A percentile compares a stretch with the other conserved stretches of the same genome.
These are phyloP conservation scores for Pterois miles DNA, from an alignment of 2,797 vertebrate species.

Conservation along the genomic window DNA sequence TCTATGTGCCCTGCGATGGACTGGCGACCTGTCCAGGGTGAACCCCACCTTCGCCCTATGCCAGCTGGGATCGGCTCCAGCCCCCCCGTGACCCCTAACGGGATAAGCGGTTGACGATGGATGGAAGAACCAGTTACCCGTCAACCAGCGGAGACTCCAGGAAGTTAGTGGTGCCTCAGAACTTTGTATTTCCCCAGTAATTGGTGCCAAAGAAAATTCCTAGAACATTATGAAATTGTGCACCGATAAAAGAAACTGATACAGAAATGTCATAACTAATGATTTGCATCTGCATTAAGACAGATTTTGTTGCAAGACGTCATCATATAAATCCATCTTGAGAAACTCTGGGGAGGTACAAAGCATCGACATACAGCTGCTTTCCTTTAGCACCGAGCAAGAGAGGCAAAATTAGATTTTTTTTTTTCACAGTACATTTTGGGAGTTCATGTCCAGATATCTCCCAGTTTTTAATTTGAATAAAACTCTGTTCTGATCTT, in stretches of 20 bases:
- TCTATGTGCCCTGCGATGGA: too few relatives aligned
- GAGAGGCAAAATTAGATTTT: background rate
- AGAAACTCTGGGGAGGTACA: background rate
- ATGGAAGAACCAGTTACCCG: too few relatives aligned
- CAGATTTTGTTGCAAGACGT: background rate
- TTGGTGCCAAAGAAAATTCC: background rate
- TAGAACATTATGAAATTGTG: background rate
- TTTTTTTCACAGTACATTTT: conserved; percentile 13
- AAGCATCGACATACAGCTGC: background rate
- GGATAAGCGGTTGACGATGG: too few relatives aligned
- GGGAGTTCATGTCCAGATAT: conserved; percentile 40
- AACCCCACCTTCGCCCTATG: too few relatives aligned
- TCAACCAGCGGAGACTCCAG: too few relatives aligned
- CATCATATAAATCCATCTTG: conserved; percentile 7
- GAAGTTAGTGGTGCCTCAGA: too few relatives aligned
- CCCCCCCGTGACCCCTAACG: too few relatives aligned
- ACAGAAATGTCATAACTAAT: background rate
- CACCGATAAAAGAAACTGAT: background rate
- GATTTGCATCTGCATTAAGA: background rate
- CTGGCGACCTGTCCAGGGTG: too few relatives aligned
- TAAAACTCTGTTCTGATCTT: conserved; percentile 62
- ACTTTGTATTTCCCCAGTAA: background rate
- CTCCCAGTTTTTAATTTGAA: conserved; percentile 61
- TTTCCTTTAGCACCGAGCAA: background rate
- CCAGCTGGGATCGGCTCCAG: too few relatives aligned